Evolutionary conservation across 2,888 invertebrate genomes (phyloP).

Genomic region (Mythimna impura): DNA sequence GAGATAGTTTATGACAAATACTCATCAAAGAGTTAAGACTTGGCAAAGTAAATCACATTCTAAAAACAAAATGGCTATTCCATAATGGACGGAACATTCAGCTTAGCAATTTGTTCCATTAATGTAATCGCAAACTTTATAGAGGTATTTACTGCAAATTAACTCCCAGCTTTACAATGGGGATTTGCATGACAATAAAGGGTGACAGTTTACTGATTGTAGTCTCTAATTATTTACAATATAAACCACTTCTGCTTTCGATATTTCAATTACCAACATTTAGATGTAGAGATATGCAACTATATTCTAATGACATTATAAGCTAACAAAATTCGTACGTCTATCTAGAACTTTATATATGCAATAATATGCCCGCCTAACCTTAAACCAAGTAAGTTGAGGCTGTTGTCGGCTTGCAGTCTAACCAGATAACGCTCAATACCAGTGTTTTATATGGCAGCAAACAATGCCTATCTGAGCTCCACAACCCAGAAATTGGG

Average conservation of each 20-base stretch:
- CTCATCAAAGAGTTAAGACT: slow-evolving; percentile 42
- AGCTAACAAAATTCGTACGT: not conserved
- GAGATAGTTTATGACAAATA: slow-evolving; percentile 7
- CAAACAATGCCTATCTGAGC: too few species aligned
- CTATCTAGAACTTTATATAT: not conserved
- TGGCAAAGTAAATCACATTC: slow-evolving; percentile 54
- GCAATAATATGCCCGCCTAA: too few species aligned
- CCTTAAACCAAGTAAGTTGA: too few species aligned
- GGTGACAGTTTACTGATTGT: slow-evolving; percentile 76
- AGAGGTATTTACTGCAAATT: slow-evolving; percentile 79
- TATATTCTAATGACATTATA: not conserved
- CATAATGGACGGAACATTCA: slow-evolving; percentile 62
- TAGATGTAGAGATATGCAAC: not conserved
- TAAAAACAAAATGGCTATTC: slow-evolving; percentile 56
- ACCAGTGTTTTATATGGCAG: too few species aligned
- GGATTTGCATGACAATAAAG: slow-evolving; percentile 79
- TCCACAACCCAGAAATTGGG: too few species aligned
- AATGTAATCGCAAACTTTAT: slow-evolving; percentile 73
- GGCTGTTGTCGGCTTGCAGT: too few species aligned
- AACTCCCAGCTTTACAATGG: slow-evolving; percentile 74
- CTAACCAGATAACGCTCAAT: too few species aligned
- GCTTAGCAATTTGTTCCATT: slow-evolving; percentile 76
- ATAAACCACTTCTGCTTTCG: slow-evolving; percentile 66
- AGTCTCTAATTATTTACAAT: slow-evolving; percentile 71
- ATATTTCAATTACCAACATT: slow-evolving; percentile 42